These are phyloP conservation scores for Tiliacea citrago DNA, from an alignment of 2,888 invertebrate species.

Conservation along the genomic window DNA sequence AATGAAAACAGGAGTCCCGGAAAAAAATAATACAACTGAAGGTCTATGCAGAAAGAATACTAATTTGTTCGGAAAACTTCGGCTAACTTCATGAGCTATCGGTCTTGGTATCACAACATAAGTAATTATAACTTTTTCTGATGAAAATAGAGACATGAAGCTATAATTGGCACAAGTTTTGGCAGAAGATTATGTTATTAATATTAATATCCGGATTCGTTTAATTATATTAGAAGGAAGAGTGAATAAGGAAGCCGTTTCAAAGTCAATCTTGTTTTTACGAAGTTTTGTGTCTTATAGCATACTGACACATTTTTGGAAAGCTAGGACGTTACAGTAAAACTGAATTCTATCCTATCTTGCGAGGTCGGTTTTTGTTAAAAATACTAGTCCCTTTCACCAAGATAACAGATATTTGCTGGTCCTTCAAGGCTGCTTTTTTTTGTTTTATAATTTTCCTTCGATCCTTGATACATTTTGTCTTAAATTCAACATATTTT, in stretches of 20 bases:
- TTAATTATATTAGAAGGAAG: conserved; percentile 4
- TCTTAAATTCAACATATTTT: not conserved
- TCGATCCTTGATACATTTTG: not conserved
- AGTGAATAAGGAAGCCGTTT: conserved; percentile 4
- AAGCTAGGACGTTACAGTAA: not conserved
- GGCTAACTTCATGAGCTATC: conserved; percentile 20
- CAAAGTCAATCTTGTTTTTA: not conserved
- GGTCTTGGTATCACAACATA: conserved; percentile 40
- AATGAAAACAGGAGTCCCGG: conserved; percentile 35
- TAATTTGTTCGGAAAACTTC: conserved; percentile 50
- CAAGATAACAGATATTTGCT: no score
- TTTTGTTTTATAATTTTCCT: not conserved
- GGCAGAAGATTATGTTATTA: conserved; percentile 32
- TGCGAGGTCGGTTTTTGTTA: not conserved
- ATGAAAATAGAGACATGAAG: conserved; percentile 22
- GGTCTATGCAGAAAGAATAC: conserved; percentile 47
- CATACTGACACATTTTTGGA: not conserved
- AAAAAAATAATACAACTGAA: conserved; percentile 42
- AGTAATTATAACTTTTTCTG: conserved; percentile 57
- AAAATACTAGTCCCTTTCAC: not conserved
- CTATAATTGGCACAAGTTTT: conserved; percentile 37
- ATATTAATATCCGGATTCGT: conserved; percentile 41
- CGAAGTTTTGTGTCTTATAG: not conserved
- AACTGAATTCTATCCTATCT: not conserved
- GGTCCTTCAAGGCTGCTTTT: no score